phyloP scores from a whole-genome alignment of 23 tunicate species.

The Botrylloides violaceus region DNA sequence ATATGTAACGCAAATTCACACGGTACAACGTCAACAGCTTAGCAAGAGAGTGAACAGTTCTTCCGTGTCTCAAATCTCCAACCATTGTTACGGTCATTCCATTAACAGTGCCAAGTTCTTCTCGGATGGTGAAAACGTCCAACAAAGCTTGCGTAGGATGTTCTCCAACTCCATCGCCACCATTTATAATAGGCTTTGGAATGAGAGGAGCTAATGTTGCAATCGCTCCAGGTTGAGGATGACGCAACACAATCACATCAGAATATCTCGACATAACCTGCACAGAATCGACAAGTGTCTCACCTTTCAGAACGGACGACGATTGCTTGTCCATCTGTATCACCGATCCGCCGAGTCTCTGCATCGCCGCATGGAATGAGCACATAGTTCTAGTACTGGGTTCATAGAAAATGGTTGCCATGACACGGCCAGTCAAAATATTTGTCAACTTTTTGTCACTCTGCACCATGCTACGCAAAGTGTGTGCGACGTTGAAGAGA shows the following conservation, averaged over 20 bases:
- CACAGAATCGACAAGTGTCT: constrained; percentile 67
- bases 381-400: constrained; percentile 81
- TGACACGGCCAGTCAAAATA: constrained; percentile 65
- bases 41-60: constrained; percentile 91
- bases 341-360: constrained; percentile 79
- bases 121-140: constrained; percentile 88
- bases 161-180: constrained; percentile 87
- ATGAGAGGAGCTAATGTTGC: constrained; percentile 30
- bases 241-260: constrained; percentile 83
- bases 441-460: constrained; percentile 32
- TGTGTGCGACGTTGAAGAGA: constrained; percentile 74
- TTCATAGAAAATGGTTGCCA: constrained; percentile 79
- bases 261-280: constrained; percentile 66
- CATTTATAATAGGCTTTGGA: constrained; percentile 63
- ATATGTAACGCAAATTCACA: constrained; percentile 60
- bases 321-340: constrained; percentile 46
- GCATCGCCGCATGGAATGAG: constrained; percentile 87
- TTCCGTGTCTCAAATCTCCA: constrained; percentile 87
- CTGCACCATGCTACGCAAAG: constrained; percentile 34
- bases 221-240: constrained; percentile 83
- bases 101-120: constrained; percentile 93
- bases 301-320: constrained; percentile 74
- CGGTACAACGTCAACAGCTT: constrained; percentile 64
- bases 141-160: constrained; percentile 94
- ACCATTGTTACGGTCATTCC: constrained; percentile 89